Base-by-base conservation (phyloP, 2,888 invertebrate species). In the Isotomurus palustris region DNA sequence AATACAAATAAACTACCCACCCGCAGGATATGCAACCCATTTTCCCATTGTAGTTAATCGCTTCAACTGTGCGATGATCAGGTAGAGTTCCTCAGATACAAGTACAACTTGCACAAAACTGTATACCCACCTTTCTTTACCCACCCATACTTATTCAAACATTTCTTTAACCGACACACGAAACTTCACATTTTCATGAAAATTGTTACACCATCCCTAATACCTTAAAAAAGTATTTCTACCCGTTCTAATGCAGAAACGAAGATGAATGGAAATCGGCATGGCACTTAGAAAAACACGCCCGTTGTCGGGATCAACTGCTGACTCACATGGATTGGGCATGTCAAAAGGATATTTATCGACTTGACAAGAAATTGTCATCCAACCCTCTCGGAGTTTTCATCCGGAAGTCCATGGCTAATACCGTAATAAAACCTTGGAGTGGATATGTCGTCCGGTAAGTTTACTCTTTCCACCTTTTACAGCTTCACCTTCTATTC, bases 331-430 rank as follows among this genome's bases (percentile, higher is more conserved):
- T 83, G 53, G 80, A 78, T 67, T 82, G 82, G 82, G 82, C 82
- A 21, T 83, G 83, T 68, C 80, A 81, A 71, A 83, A 83, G 71
- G 82, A 83, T 69, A 82, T 83, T 64, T 83, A 82, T 71, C 76
- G 80, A 36, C 43, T 73, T 50, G 69, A 66, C 61, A 70, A 71
- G 51, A 66, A 67, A 59, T 47, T 52, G 43, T 24, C 14, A 19
- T 12, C 28, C n/a, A n/a, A 45, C 28, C 29, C 53, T 22, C 38
- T 54, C n/a, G 62, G 58, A 32, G 50, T 67, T 38, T 70, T 69
- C 56, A 60, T 70, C 43, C 54, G 56, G 5, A 67, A 64, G 49
- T 53, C 63, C 12, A 44, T 58, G 36, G 68, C 70, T 10, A 62
- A 68, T 38, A 65, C 56, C 48, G 43, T 70, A 29, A 67, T 70